These are phyloP conservation scores for Oryzias curvinotus DNA, from an alignment of 2,113 vertebrate species.

Conservation along the genomic window DNA sequence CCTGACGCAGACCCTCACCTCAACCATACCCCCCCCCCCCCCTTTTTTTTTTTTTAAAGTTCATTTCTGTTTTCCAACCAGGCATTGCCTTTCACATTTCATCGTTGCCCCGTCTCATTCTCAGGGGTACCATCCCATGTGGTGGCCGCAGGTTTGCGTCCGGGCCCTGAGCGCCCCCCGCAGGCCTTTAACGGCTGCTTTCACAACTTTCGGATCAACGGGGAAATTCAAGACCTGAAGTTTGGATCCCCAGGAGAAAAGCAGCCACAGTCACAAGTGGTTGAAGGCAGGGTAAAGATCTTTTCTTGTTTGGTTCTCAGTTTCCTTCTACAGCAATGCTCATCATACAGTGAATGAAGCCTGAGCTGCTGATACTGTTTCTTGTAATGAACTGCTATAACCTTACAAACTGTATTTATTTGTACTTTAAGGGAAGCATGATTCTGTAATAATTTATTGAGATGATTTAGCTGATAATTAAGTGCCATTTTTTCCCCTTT, in stretches of 20 bases:
- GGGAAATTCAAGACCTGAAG: constrained; percentile 91
- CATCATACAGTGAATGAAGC: too few species aligned
- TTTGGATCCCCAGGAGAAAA: constrained; percentile 45
- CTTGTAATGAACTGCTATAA: too few species aligned
- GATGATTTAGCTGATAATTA: too few species aligned
- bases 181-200: constrained; percentile 93
- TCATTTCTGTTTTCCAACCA: neutral
- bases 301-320: neutral
- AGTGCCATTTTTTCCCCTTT: too few species aligned
- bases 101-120: neutral
- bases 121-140: constrained; percentile 88
- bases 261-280: constrained; percentile 69
- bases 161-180: constrained; percentile 84
- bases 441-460: too few species aligned
- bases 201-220: constrained; percentile 91
- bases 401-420: too few species aligned
- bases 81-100: neutral
- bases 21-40: too few species aligned
- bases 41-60: neutral
- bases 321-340: too few species aligned
- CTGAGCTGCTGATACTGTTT: too few species aligned
- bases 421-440: too few species aligned
- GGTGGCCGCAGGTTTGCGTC: constrained; percentile 84
- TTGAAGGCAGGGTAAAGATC: constrained; percentile 63
- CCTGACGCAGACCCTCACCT: neutral